These are phyloP conservation scores for Nothobranchius furzeri DNA, from an alignment of 2,113 vertebrate genomes.

Conservation along the genomic window DNA sequence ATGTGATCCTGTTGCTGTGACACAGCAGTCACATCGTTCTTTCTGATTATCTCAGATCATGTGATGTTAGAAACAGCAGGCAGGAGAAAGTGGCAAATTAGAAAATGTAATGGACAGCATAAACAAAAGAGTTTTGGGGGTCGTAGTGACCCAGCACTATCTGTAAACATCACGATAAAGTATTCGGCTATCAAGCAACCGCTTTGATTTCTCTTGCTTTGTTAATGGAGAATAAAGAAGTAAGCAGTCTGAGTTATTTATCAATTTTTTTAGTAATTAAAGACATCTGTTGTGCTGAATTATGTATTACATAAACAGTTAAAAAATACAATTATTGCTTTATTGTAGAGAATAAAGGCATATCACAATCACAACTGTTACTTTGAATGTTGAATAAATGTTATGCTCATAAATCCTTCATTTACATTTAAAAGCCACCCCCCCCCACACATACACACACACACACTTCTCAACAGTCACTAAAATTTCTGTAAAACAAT, in stretches of 20 bases:
- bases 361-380: conserved; percentile 43
- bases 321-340: conserved; percentile 33
- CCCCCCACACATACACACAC: no score
- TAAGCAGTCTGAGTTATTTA: conserved; percentile 4
- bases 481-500: conserved; percentile 31
- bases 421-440: conserved; percentile 69
- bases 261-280: conserved; percentile 21
- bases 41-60: conserved; percentile 63
- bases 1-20: conserved; percentile 69
- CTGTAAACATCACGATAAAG: conserved; percentile 15
- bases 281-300: conserved; percentile 8
- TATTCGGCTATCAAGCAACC: conserved; percentile 12
- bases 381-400: conserved; percentile 60
- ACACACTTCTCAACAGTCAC: no score
- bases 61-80: conserved; percentile 49
- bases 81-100: conserved; percentile 46
- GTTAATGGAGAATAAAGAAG: neutral
- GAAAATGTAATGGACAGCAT: conserved; percentile 52
- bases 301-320: conserved; percentile 15
- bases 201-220: neutral
- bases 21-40: conserved; percentile 62
- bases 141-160: conserved; percentile 17
- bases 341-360: conserved; percentile 30
- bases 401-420: conserved; percentile 69
- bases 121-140: conserved; percentile 17